A percentile compares a stretch with the other conserved stretches of the same genome.
Conservation (phyloP, 2,888 invertebrate genomes). For the Eretmocerus hayati region DNA sequence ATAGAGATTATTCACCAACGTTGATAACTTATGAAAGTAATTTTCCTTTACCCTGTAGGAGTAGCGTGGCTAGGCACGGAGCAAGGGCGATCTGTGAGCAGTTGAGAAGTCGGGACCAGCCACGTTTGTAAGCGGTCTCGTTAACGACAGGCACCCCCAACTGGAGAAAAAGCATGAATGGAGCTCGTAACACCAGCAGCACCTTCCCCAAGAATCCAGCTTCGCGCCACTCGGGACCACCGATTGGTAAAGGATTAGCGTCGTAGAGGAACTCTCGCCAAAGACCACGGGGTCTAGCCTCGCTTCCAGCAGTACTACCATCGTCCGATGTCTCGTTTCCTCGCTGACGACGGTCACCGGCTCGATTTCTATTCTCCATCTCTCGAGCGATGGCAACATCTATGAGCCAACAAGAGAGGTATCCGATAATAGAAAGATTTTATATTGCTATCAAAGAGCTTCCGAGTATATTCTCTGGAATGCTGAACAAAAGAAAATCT, state of each 20-base stretch:
- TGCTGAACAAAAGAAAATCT: no score
- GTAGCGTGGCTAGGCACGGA: no score
- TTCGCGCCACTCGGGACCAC: slow-evolving; percentile 45
- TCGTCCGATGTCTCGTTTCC: not conserved
- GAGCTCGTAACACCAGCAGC: slow-evolving; percentile 47
- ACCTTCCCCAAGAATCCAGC: slow-evolving; percentile 36
- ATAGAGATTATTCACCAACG: no score
- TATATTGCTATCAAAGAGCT: no score
- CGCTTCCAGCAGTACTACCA: not conserved
- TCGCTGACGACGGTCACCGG: not conserved
- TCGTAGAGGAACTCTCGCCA: slow-evolving; percentile 40
- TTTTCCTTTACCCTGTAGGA: no score
- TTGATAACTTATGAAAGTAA: no score
- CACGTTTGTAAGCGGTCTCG: slow-evolving; percentile 46
- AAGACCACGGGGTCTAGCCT: slow-evolving; percentile 34
- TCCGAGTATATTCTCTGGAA: no score
- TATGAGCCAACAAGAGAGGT: no score
- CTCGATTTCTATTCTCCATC: no score
- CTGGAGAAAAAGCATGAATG: slow-evolving; percentile 50
- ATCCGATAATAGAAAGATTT: no score
- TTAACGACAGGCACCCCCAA: slow-evolving; percentile 55
- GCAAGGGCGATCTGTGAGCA: slow-evolving; percentile 50
- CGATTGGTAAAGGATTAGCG: slow-evolving; percentile 36
- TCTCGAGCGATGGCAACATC: slow-evolving; percentile 40
- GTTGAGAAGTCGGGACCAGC: slow-evolving; percentile 56